A percentile compares a stretch with the other conserved stretches of the same genome.
phyloP scores from a whole-genome alignment of 2,797 vertebrate genomes.

The Poeciliopsis paucimaculata region DNA sequence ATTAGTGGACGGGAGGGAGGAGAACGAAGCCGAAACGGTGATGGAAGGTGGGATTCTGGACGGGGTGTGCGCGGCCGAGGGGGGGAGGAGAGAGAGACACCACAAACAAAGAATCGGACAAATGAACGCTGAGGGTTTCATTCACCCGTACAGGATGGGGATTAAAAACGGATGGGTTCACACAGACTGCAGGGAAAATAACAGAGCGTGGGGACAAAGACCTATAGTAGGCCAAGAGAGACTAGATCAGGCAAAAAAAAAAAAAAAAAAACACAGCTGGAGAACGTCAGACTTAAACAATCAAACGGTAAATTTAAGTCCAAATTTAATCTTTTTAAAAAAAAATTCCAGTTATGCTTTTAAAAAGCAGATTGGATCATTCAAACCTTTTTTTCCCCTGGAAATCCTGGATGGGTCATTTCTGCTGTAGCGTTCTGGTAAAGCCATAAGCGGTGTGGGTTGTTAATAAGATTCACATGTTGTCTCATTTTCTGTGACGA shows the following conservation, averaged over 20 bases:
- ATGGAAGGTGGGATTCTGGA: conserved; percentile 31
- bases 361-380: conserved; percentile 6
- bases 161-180: conserved; percentile 63
- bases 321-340: not conserved
- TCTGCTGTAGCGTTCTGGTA: conserved; percentile 44
- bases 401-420: not conserved
- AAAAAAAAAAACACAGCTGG: not conserved
- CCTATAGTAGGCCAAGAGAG: conserved; percentile 7
- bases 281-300: not conserved
- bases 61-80: conserved; percentile 27
- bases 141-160: conserved; percentile 54
- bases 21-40: conserved; percentile 1
- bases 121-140: conserved; percentile 62
- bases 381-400: not conserved
- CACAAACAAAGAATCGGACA: conserved; percentile 50
- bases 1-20: conserved; percentile 15
- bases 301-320: not conserved
- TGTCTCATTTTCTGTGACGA: conserved; percentile 40
- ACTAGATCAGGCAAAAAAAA: not conserved
- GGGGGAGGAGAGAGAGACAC: conserved; percentile 23
- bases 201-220: conserved; percentile 10
- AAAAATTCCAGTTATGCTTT: not conserved
- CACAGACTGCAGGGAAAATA: conserved; percentile 35
- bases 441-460: conserved; percentile 31
- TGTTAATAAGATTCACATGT: conserved; percentile 39